Conservation (phyloP, 2,888 invertebrate genomes). For the Nebria salina region DNA sequence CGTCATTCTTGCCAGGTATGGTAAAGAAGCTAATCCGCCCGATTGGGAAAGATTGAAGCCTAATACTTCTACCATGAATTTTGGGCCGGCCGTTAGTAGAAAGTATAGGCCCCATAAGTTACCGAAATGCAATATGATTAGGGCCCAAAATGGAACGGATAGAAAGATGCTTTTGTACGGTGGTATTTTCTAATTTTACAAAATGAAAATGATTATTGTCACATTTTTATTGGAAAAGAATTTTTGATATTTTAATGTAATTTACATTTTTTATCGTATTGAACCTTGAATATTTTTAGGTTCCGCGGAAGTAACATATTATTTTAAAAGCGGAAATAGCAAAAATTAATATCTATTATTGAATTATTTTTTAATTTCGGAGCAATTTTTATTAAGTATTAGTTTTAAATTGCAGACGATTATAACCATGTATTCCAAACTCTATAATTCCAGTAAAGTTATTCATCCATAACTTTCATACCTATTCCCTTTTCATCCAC, state of each 20-base stretch:
- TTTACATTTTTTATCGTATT: neutral
- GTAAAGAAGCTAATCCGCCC: conserved; percentile 75
- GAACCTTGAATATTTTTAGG: neutral
- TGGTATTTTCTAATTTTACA: conserved; percentile 67
- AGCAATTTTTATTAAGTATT: neutral
- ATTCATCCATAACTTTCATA: too few species aligned
- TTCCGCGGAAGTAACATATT: neutral
- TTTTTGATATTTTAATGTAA: too few species aligned
- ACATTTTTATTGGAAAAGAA: too few species aligned
- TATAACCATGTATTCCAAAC: too few species aligned
- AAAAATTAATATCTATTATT: neutral
- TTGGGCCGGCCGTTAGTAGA: conserved; percentile 79
- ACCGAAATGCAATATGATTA: conserved; percentile 76
- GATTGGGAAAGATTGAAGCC: conserved; percentile 78
- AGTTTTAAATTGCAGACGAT: neutral
- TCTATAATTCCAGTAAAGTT: too few species aligned
- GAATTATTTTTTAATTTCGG: neutral
- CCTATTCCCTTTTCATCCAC: too few species aligned
- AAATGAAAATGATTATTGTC: conserved; percentile 20
- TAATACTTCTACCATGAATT: conserved; percentile 76
- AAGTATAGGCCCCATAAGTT: conserved; percentile 82
- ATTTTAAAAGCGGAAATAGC: neutral
- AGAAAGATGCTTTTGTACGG: conserved; percentile 71
- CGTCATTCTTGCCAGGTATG: conserved; percentile 75
- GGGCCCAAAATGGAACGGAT: conserved; percentile 76